phyloP scores from a whole-genome alignment of 1,140 invertebrate species.

The Hylyphantes graminicola region DNA sequence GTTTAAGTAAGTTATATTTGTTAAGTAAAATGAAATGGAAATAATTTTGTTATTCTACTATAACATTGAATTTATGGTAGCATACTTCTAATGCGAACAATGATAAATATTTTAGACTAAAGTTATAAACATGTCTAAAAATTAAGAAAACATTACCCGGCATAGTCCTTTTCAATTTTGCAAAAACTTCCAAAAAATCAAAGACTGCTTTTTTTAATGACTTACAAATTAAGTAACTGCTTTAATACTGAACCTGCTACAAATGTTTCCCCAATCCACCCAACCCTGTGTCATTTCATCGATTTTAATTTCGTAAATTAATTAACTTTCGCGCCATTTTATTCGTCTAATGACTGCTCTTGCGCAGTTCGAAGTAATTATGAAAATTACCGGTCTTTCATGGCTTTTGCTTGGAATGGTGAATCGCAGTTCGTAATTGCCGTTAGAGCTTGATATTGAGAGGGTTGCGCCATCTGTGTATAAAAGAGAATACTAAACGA shows the following conservation, averaged over 20 bases:
- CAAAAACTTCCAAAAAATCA: background rate
- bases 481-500: background rate
- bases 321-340: constrained; percentile 43
- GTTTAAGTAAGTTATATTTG: too few relatives aligned
- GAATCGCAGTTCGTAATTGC: too few relatives aligned
- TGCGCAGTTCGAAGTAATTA: constrained; percentile 43
- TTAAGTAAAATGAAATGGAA: too few relatives aligned
- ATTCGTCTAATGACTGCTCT: constrained; percentile 53
- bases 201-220: constrained; percentile 40
- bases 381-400: constrained; percentile 44
- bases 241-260: constrained; percentile 11
- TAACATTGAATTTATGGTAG: too few relatives aligned
- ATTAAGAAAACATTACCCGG: too few relatives aligned
- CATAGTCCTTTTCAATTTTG: too few relatives aligned
- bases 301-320: constrained; percentile 57
- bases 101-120: too few relatives aligned
- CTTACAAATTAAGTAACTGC: constrained; percentile 48
- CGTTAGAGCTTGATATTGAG: too few relatives aligned
- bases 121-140: too few relatives aligned
- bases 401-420: background rate
- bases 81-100: too few relatives aligned
- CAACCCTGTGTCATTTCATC: constrained; percentile 3
- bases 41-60: too few relatives aligned
- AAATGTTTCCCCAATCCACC: background rate
- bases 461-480: constrained; percentile 34